Evolutionary conservation across 2,797 vertebrate species (phyloP).

Genomic region (Lutjanus argentimaculatus): DNA sequence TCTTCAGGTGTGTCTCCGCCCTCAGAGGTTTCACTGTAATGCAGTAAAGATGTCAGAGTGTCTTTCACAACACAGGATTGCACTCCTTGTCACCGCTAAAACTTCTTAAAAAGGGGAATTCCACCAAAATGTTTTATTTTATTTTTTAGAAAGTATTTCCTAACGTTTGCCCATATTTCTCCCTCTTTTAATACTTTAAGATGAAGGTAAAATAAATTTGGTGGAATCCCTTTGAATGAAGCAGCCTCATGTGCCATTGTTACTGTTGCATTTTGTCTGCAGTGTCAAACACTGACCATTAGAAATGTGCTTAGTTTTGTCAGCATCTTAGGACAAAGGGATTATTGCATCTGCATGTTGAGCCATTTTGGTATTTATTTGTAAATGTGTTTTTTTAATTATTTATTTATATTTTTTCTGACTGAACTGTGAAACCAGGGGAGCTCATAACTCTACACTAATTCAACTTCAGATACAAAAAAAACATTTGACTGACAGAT

Average conservation of each 20-base stretch:
- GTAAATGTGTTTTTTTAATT: conserved; percentile 60
- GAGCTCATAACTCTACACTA: conserved; percentile 80
- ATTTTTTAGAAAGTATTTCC: conserved; percentile 26
- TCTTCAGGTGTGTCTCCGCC: conserved; percentile 47
- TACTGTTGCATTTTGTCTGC: conserved; percentile 41
- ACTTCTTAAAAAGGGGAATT: conserved; percentile 62
- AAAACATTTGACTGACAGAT: conserved; percentile 85
- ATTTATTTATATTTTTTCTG: conserved; percentile 62
- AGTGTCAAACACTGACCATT: conserved; percentile 70
- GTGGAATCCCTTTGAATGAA: conserved; percentile 58
- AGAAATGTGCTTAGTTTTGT: conserved; percentile 50
- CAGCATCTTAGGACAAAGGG: conserved; percentile 52
- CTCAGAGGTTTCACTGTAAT: conserved; percentile 68
- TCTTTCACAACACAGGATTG: conserved; percentile 61
- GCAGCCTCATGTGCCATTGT: conserved; percentile 75
- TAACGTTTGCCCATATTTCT: conserved; percentile 20
- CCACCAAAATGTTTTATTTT: conserved; percentile 41
- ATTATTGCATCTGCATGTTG: conserved; percentile 77
- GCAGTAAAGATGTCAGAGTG: conserved; percentile 83
- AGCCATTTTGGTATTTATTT: conserved; percentile 79
- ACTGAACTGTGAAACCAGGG: conserved; percentile 85
- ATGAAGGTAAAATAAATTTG: conserved; percentile 18
- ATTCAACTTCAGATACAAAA: conserved; percentile 78
- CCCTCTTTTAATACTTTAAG: conserved; percentile 7
- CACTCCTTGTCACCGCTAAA: conserved; percentile 59